Base-by-base conservation (phyloP, 2,797 vertebrate species). In the Arnoldichthys spilopterus region DNA sequence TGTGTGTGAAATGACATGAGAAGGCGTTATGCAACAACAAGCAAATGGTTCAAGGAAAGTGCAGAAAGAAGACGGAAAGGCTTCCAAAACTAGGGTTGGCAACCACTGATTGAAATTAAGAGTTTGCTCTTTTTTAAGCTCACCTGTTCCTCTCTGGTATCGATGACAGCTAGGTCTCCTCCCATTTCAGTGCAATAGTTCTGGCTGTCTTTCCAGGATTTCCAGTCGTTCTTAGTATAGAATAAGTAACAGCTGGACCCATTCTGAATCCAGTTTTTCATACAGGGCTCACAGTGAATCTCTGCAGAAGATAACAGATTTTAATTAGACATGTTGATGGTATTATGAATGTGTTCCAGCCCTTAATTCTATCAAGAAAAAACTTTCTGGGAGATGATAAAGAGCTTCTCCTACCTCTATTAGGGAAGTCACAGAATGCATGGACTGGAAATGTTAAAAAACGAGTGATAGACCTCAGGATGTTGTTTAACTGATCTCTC, bases 61-160 rank as follows among this genome's bases (percentile, higher is more conserved):
- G 22, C 56, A 5, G n/a, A 30, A 28, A 59, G 6, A 26, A 26
- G 12, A 11, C 37, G 12, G 37, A 11, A 9, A 11, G 37, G 37
- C 37, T 40, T 11, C 37, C 37, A 40, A 11, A 40, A 40, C 37
- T 3, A 11, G 37, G 37, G 12, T 8, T 40, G 37, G 37, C 43
- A 47, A 47, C 43, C 43, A 47, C 43, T 16, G 43, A 47, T 47
- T 11, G 13, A 15, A 15, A 47, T 13, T n/a, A n/a, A n/a, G 28
- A 5, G 40, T 74, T 37, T 34, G 3, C 28, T 30, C 4, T 20
- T 22, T 37, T 12, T 12, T 2, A 12, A 26, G 18, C 77, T 26
- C 68, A 91, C 92, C 88, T 94, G 92, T 81, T 94, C 90, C 28
- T 87, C 80, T 26, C 5, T 56, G n/a, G 73, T 90, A 3, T 88